Conservation (phyloP, 2,888 invertebrate species). For the Gryllus longicercus region DNA sequence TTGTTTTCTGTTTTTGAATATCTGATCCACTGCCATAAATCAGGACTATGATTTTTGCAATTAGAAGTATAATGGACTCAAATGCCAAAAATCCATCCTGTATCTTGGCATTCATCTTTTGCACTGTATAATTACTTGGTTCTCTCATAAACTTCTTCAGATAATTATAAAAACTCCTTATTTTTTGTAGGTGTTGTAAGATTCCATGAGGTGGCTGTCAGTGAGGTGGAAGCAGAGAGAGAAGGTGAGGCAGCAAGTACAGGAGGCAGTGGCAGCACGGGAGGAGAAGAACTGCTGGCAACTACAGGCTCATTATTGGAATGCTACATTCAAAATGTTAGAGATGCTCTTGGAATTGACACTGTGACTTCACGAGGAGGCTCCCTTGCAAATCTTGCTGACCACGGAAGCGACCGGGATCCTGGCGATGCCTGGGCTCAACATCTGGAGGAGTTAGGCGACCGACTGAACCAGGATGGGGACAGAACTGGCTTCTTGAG, state of each 20-base stretch:
- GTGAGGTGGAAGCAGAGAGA: constrained; percentile 48
- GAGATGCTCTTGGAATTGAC: constrained; percentile 66
- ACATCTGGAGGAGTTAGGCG: constrained; percentile 54
- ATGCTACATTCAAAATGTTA: constrained; percentile 64
- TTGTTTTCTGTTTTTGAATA: no score
- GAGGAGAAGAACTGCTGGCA: constrained; percentile 34
- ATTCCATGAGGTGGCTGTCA: constrained; percentile 68
- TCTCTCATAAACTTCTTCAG: no score
- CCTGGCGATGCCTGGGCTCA: constrained; percentile 58
- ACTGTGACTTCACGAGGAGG: constrained; percentile 50
- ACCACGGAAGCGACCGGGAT: constrained; percentile 54
- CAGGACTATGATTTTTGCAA: no score
- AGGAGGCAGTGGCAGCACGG: neutral
- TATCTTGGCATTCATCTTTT: no score
- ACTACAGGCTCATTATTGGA: constrained; percentile 52
- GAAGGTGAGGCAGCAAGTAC: constrained; percentile 45
- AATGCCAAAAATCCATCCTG: no score
- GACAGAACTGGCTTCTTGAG: constrained; percentile 73
- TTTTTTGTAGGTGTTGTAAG: constrained; percentile 62
- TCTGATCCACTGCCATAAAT: no score
- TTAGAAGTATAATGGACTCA: no score
- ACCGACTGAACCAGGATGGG: constrained; percentile 57
- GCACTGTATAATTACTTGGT: no score
- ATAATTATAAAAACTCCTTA: no score
- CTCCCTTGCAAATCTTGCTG: constrained; percentile 56